These are phyloP conservation scores for Camelus bactrianus DNA, from an alignment of 2,113 vertebrate genomes.

Conservation along the genomic window DNA sequence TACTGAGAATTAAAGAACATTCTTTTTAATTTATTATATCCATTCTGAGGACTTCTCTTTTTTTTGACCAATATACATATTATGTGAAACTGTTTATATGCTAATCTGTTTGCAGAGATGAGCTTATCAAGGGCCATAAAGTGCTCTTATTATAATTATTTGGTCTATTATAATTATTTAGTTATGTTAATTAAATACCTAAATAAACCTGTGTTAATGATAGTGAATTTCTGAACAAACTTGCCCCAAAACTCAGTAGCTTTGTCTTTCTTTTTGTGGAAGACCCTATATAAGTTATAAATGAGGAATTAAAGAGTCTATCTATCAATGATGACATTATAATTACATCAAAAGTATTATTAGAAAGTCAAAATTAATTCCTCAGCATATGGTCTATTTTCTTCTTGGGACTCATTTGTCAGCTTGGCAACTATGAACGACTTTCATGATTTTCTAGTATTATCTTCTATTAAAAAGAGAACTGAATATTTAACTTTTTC, in stretches of 20 bases:
- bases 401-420: background rate
- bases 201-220: background rate
- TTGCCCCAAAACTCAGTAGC: background rate
- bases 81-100: background rate
- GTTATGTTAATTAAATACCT: background rate
- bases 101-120: background rate
- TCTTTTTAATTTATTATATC: background rate
- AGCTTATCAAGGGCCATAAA: background rate
- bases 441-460: background rate
- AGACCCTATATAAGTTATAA: background rate
- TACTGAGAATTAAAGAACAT: background rate
- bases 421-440: conserved; percentile 15
- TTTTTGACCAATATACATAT: background rate
- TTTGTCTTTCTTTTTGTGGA: background rate
- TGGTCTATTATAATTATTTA: background rate
- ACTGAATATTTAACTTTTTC: background rate
- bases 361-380: conserved; percentile 44
- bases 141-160: background rate
- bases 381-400: background rate
- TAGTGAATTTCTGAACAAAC: background rate
- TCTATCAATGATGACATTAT: conserved; percentile 31
- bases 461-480: conserved; percentile 30
- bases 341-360: conserved; percentile 43
- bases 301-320: conserved; percentile 26
- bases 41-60: background rate